Evolutionary conservation across 2,888 invertebrate species (phyloP), one percentile per base, ranked within the genome.

Genomic region (Athetis lepigone): DNA sequence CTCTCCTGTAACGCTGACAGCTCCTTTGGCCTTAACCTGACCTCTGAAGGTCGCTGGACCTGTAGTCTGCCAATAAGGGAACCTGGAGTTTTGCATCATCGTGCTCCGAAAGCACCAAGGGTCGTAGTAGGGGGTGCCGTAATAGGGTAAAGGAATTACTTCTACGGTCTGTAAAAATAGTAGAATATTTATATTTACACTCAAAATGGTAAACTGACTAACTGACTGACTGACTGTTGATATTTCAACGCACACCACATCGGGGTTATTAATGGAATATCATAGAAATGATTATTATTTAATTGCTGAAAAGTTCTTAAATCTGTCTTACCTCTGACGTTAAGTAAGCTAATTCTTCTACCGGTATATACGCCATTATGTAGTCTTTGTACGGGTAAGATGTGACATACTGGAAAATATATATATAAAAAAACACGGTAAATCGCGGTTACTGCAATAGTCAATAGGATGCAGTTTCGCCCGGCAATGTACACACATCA

Each of bases 331-430:
- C 77, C 51, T 39, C 7, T 9, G 56, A 18, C 16, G 21, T n/a
- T 2, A 78, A 23, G 2, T 51, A 50, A 8, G 29, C 18, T 2
- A 68, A 29, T 13, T 70, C 66, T 39, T 76, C 74, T 49, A 70
- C 13, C 0, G 79, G 70, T 51, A 79, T 61, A 2, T 65, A 79
- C 1, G 69, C 57, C 2, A 76, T 4, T 36, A 69, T 40, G 49
- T 75, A 67, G 51, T 70, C 67, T 4, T 40, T 33, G 3, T 2
- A 36, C 0, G 69, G 70, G n/a, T 54, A 40, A 0, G 58, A n/a
- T 16, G 45, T 25, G 0, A 19, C 59, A 39, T 5, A 9, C 77
- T 78, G 51, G 1, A 65, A 64, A 6, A 18, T 5, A 23, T 7
- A n/a, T 11, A 29, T 11, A 27, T 27, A 5, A 8, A 27, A 27